Conservation (phyloP, 2,888 invertebrate species). For the Rhorus exstirpatorius region DNA sequence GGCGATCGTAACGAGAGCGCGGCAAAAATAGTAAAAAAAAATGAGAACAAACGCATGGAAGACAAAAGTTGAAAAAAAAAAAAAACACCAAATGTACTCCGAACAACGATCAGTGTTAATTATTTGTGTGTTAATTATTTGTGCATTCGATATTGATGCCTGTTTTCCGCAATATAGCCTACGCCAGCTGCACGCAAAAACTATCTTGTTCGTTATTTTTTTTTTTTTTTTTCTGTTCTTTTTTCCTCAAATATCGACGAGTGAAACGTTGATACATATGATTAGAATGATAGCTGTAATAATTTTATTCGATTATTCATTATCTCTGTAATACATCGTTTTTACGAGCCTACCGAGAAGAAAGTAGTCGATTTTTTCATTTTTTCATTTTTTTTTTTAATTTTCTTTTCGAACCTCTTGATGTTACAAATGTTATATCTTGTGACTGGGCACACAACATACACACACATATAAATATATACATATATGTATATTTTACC, state of each 20-base stretch:
- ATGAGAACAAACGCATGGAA: slow-evolving; percentile 27
- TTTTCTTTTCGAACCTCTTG: too few relatives aligned
- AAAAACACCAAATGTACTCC: slow-evolving; percentile 32
- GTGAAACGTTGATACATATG: slow-evolving; percentile 56
- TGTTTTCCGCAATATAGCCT: slow-evolving; percentile 76
- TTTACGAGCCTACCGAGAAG: slow-evolving; percentile 36
- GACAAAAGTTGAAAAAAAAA: slow-evolving; percentile 50
- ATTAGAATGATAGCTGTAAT: slow-evolving; percentile 63
- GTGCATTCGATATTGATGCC: slow-evolving; percentile 78
- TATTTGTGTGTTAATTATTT: slow-evolving; percentile 75
- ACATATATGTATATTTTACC: slow-evolving; percentile 47
- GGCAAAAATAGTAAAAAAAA: not conserved
- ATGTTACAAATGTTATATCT: slow-evolving; percentile 60
- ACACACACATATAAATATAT: slow-evolving; percentile 2
- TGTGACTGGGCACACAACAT: slow-evolving; percentile 58
- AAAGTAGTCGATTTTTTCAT: slow-evolving; percentile 50
- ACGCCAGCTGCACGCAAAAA: slow-evolving; percentile 78
- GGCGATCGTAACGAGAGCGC: not conserved
- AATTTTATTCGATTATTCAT: slow-evolving; percentile 39
- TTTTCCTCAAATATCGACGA: slow-evolving; percentile 46
- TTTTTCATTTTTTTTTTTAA: too few relatives aligned
- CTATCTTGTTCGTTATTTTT: slow-evolving; percentile 59
- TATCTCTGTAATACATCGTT: slow-evolving; percentile 51
- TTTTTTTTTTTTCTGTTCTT: not conserved
- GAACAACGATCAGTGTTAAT: slow-evolving; percentile 61